Conservation (phyloP, 2,797 vertebrate genomes). For the Sebastes aleutianus region DNA sequence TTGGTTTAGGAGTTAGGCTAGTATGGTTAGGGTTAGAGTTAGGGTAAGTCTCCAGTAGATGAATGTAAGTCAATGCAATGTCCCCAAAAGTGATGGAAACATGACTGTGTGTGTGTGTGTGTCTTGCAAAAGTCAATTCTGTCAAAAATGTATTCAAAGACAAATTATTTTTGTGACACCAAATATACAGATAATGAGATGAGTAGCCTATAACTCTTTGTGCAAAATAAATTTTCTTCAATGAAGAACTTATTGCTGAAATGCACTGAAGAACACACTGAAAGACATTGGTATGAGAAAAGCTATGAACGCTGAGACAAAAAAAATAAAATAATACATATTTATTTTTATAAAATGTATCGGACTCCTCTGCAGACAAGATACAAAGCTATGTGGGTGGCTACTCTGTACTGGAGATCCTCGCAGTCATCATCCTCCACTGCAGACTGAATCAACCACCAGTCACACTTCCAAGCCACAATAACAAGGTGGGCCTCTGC, state of each 20-base stretch:
- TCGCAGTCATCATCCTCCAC: conserved; percentile 57
- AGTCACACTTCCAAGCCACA: conserved; percentile 64
- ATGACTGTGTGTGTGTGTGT: neutral
- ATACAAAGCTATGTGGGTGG: conserved; percentile 49
- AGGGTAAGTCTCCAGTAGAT: no score
- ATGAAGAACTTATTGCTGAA: neutral
- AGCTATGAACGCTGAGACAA: neutral
- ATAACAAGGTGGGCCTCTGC: conserved; percentile 63
- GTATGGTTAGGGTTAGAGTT: no score
- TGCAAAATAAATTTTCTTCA: neutral
- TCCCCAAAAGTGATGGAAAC: no score
- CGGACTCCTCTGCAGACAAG: conserved; percentile 7
- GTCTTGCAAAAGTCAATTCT: no score
- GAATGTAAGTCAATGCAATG: no score
- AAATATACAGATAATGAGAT: neutral
- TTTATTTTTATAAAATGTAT: neutral
- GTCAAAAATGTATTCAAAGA: no score
- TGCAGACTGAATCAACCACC: conserved; percentile 52
- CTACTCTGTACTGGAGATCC: conserved; percentile 26
- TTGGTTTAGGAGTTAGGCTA: no score
- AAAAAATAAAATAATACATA: neutral
- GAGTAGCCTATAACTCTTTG: no score
- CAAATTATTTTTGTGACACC: neutral
- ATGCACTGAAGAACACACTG: neutral
- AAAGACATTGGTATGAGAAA: neutral